A percentile compares a stretch with the other conserved stretches of the same genome.
phyloP scores from a whole-genome alignment of 2,888 invertebrate species.

The Hedya salicella region DNA sequence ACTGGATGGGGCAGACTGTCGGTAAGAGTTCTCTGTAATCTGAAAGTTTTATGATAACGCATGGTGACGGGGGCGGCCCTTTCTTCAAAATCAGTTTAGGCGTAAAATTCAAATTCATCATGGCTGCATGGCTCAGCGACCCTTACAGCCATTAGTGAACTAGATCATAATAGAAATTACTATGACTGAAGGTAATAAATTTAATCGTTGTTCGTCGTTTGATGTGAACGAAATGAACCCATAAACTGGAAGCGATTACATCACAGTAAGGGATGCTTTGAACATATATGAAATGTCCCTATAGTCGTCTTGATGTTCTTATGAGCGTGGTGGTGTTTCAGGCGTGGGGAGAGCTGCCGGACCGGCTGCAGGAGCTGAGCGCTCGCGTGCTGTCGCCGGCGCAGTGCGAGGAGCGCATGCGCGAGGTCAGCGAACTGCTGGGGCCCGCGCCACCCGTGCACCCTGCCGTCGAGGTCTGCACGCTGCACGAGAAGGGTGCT shows the following conservation, averaged over 20 bases:
- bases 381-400: constrained; percentile 5
- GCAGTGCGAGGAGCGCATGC: constrained; percentile 16
- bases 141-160: too few species aligned
- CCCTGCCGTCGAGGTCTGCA: constrained; percentile 50
- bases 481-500: constrained; percentile 49
- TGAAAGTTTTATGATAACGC: too few species aligned
- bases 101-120: too few species aligned
- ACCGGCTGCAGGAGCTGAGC: constrained; percentile 12
- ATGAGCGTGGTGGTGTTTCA: background rate
- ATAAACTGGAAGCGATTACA: background rate
- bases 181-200: too few species aligned
- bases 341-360: background rate
- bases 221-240: background rate
- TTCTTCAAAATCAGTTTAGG: too few species aligned
- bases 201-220: too few species aligned
- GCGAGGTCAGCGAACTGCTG: background rate
- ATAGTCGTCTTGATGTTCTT: background rate
- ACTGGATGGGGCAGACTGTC: constrained; percentile 35
- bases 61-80: too few species aligned
- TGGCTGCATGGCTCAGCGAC: too few species aligned
- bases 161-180: too few species aligned
- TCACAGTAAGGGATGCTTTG: background rate
- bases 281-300: too few species aligned
- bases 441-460: constrained; percentile 15
- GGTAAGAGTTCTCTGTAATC: constrained; percentile 21